Evolutionary conservation across 2,113 vertebrate species (phyloP).

Genomic region (Peromyscus maniculatus): DNA sequence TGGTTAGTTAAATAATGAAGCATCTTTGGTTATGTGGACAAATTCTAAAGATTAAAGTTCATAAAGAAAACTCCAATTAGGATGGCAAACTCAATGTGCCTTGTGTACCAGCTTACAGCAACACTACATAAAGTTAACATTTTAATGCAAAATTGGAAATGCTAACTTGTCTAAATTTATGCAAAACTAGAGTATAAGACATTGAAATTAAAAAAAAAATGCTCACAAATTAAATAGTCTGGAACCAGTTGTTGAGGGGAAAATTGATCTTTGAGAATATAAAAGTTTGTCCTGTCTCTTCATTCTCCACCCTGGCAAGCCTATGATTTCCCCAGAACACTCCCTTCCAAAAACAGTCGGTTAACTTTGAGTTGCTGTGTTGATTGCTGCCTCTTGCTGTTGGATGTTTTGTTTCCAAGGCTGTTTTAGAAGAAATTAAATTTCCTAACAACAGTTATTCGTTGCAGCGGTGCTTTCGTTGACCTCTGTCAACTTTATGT

Average conservation of each 20-base stretch:
- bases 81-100: slow-evolving; percentile 24
- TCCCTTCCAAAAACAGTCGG: slow-evolving; percentile 1
- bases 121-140: not conserved
- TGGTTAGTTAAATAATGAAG: slow-evolving; percentile 22
- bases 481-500: not conserved
- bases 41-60: slow-evolving; percentile 40
- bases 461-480: slow-evolving; percentile 3
- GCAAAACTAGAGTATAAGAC: not conserved
- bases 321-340: not conserved
- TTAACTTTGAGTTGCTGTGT: slow-evolving; percentile 16
- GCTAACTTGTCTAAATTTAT: slow-evolving; percentile 20
- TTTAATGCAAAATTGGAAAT: slow-evolving; percentile 29
- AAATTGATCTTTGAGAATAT: slow-evolving; percentile 58
- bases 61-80: slow-evolving; percentile 28
- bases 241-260: slow-evolving; percentile 20
- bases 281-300: slow-evolving; percentile 10
- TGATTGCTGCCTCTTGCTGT: slow-evolving; percentile 16
- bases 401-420: slow-evolving; percentile 11
- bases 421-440: slow-evolving; percentile 42
- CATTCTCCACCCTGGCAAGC: not conserved
- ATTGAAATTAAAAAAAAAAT: slow-evolving; percentile 39
- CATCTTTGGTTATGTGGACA: not conserved
- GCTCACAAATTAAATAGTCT: slow-evolving; percentile 13
- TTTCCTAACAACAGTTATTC: slow-evolving; percentile 44
- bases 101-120: not conserved